These are phyloP conservation scores for Geococcyx californianus DNA, from an alignment of 2,113 vertebrate species.

Conservation along the genomic window DNA sequence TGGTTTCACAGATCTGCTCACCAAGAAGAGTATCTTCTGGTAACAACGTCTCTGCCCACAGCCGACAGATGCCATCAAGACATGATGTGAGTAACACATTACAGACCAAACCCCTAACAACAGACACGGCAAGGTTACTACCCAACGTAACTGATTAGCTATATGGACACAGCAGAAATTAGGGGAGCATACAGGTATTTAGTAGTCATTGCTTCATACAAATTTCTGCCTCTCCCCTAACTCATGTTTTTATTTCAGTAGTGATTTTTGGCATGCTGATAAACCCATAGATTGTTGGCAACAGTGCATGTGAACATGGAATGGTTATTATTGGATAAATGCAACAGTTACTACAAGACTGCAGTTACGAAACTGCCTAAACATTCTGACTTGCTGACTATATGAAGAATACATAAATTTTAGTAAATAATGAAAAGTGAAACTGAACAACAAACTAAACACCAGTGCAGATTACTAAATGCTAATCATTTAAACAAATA, in stretches of 20 bases:
- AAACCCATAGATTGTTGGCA: background rate
- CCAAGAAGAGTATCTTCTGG: constrained; percentile 94
- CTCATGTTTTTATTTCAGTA: background rate
- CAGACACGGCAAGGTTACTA: constrained; percentile 25
- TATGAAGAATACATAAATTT: background rate
- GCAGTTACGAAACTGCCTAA: background rate
- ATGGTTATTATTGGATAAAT: background rate
- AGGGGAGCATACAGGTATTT: background rate
- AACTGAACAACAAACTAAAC: background rate
- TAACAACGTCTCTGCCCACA: constrained; percentile 94
- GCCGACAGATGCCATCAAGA: constrained; percentile 92
- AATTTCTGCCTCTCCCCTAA: background rate
- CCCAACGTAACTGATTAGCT: background rate
- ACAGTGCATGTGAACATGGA: background rate
- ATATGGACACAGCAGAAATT: background rate
- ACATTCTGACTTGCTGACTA: background rate
- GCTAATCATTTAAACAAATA: background rate
- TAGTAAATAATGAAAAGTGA: background rate
- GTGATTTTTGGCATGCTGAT: background rate
- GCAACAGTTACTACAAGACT: background rate
- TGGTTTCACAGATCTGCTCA: constrained; percentile 94
- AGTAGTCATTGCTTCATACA: background rate
- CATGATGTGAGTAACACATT: constrained; percentile 96
- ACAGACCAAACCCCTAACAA: constrained; percentile 89
- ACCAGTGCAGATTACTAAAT: background rate